Evolutionary conservation across 2,113 vertebrate genomes (phyloP).

Genomic region (Tragulus kanchil): DNA sequence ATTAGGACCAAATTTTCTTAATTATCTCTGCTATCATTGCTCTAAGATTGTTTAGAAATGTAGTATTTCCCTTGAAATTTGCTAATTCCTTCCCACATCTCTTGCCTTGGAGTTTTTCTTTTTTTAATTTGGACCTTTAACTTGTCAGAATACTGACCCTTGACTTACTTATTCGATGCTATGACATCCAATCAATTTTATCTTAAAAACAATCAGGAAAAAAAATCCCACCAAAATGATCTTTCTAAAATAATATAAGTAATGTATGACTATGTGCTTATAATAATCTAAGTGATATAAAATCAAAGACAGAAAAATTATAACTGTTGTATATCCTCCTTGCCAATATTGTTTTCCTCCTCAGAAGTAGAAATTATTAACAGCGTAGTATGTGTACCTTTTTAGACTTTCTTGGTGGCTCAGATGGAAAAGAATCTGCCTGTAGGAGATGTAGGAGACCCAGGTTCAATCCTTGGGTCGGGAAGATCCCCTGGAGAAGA

Average conservation of each 20-base stretch:
- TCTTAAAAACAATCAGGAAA: conserved; percentile 43
- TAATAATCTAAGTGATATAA: neutral
- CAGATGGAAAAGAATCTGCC: neutral
- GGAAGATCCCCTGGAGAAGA: neutral
- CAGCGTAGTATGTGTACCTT: neutral
- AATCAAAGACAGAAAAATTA: neutral
- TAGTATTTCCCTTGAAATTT: conserved; percentile 28
- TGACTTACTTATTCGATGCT: neutral
- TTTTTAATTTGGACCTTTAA: conserved; percentile 53
- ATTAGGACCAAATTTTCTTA: conserved; percentile 19
- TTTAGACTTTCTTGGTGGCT: neutral
- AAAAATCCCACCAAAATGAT: neutral
- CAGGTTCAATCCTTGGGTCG: neutral
- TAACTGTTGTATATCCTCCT: neutral
- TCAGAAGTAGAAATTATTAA: conserved; percentile 3
- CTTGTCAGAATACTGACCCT: conserved; percentile 54
- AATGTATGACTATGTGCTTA: neutral
- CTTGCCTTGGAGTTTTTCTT: conserved; percentile 30
- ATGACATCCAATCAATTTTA: conserved; percentile 56
- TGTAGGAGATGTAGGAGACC: neutral
- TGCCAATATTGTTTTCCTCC: neutral
- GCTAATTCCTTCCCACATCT: conserved; percentile 18
- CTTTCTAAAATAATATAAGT: conserved; percentile 11
- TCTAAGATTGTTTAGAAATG: conserved; percentile 46
- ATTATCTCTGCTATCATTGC: neutral